Base-by-base conservation (phyloP, 2,113 vertebrate species). In the Ictalurus furcatus region DNA sequence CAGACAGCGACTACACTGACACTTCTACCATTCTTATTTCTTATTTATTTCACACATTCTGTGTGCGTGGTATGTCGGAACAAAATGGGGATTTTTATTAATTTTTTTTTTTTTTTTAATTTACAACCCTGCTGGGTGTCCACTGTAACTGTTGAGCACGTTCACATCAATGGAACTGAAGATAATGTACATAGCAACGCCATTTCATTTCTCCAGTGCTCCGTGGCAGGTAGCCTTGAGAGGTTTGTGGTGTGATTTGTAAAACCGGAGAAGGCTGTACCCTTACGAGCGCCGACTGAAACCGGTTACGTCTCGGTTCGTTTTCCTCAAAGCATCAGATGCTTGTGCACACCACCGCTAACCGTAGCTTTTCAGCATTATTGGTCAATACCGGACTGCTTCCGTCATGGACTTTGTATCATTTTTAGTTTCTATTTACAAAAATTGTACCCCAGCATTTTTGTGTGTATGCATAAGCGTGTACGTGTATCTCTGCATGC, bases 21-120 rank as follows among this genome's bases (percentile, higher is more conserved):
- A 88, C 82, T 88, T 86, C 87, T 91, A 89, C 84, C 90, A 81
- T 90, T 87, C 87, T 88, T 90, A 69, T 73, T 91, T 89, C 88
- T 88, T 91, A 88, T 91, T 88, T 89, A 88, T 90, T 88, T 88
- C 52, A 82, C 79, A 86, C 84, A 79, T 88, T 84, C 69, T 91
- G 89, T 90, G 87, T 91, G 79, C 76, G 71, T 87, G 81, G 86
- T 91, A 89, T 88, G 87, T 91, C 73, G 84, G 91, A 91, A 90
- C 89, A 87, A 91, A 89, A 58, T 14, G 19, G 30, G 28, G 44
- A 71, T 61, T 61, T 58, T 16, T 44, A 34, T 48, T 84, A 65
- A 25, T 23, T 14, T 37, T 34, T 37, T 40, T 40, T 23, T 40
- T 14, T 67, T 67, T 65, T 84, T 80, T 73, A 17, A 71, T 69